Conservation (phyloP, 2,888 invertebrate genomes). For the Uropetala carovei region DNA sequence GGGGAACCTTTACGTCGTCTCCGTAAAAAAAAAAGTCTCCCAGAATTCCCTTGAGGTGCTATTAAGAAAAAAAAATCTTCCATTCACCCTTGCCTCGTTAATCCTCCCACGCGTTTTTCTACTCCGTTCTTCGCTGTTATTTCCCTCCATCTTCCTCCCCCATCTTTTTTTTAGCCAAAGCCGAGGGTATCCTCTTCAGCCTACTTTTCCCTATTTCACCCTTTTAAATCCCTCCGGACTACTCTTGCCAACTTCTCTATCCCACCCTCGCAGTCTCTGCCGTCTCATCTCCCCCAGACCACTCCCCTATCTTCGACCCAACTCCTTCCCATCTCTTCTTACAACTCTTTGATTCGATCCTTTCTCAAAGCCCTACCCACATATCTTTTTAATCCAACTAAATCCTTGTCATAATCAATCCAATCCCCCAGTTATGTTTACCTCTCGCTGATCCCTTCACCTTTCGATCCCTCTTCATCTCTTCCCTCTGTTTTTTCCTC, state of each 20-base stretch:
- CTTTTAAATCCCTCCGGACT: conserved; percentile 17
- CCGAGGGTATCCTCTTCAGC: not conserved
- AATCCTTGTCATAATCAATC: too few relatives aligned
- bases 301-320: too few relatives aligned
- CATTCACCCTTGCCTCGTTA: not conserved
- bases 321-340: too few relatives aligned
- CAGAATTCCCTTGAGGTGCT: not conserved
- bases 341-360: too few relatives aligned
- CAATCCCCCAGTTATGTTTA: too few relatives aligned
- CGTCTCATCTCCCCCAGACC: too few relatives aligned
- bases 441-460: too few relatives aligned
- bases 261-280: too few relatives aligned
- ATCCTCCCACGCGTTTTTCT: not conserved
- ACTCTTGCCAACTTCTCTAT: not conserved
- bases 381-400: too few relatives aligned
- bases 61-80: not conserved
- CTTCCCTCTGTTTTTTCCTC: too few relatives aligned
- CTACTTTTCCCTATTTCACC: not conserved
- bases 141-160: not conserved
- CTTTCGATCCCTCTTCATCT: too few relatives aligned
- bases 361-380: too few relatives aligned
- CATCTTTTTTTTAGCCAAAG: not conserved
- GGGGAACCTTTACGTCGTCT: not conserved
- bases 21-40: not conserved
- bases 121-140: not conserved